Conservation (phyloP, 2,797 vertebrate species). For the Adrianichthys oophorus region DNA sequence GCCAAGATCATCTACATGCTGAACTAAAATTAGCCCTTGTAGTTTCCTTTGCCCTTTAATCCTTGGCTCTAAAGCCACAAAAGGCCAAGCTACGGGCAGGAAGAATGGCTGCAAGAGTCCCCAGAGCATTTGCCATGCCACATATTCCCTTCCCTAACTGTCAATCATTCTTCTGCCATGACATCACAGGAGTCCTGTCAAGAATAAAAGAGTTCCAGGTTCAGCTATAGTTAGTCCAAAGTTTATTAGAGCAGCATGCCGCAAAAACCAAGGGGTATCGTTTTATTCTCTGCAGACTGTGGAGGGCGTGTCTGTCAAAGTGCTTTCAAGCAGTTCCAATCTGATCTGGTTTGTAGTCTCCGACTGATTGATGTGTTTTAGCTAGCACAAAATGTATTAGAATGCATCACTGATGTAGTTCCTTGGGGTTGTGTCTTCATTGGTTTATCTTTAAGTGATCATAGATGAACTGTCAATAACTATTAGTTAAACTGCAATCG, state of each 20-base stretch:
- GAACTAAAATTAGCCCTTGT: slow-evolving; percentile 60
- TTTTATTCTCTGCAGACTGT: too few species aligned
- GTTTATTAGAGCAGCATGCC: slow-evolving; percentile 25
- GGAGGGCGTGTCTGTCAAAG: too few species aligned
- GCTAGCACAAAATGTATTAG: too few species aligned
- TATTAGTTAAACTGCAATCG: too few species aligned
- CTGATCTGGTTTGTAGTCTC: too few species aligned
- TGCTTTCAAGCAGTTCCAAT: too few species aligned
- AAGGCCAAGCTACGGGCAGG: slow-evolving; percentile 55
- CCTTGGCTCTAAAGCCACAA: slow-evolving; percentile 47
- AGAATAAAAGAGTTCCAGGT: slow-evolving; percentile 43
- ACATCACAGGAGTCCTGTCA: slow-evolving; percentile 46
- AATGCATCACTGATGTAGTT: too few species aligned
- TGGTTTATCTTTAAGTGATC: too few species aligned
- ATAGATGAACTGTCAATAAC: too few species aligned
- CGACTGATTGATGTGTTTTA: too few species aligned
- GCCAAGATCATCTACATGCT: slow-evolving; percentile 54
- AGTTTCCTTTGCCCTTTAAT: slow-evolving; percentile 72
- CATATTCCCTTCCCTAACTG: slow-evolving; percentile 36
- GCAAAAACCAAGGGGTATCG: too few species aligned
- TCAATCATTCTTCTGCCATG: slow-evolving; percentile 48
- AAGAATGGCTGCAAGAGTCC: slow-evolving; percentile 48
- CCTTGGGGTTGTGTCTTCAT: too few species aligned
- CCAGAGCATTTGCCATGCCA: slow-evolving; percentile 19
- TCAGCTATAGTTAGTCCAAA: slow-evolving; percentile 20